A percentile compares a stretch with the other conserved stretches of the same genome.
These are phyloP conservation scores for Lophotriccus pileatus DNA, from an alignment of 2,797 vertebrate species.

Conservation along the genomic window DNA sequence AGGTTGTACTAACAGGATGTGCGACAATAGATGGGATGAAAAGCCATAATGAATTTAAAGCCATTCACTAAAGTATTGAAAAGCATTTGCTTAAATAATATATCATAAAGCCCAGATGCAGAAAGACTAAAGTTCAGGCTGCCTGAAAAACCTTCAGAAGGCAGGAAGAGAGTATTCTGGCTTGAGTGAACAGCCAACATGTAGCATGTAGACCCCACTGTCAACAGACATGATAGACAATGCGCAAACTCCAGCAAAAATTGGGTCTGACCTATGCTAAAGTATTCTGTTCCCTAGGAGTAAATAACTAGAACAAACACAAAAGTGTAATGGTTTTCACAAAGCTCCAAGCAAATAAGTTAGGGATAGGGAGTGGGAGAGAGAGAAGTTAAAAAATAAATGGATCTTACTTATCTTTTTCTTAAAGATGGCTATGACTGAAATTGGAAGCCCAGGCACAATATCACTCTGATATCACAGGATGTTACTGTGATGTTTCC, in stretches of 20 bases:
- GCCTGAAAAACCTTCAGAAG: not conserved
- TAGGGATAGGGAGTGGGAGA: not conserved
- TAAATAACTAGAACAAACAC: not conserved
- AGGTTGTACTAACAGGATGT: not conserved
- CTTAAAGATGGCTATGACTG: not conserved
- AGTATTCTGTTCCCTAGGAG: not conserved
- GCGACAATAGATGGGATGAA: not conserved
- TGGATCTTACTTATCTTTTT: not conserved
- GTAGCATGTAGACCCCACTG: not conserved
- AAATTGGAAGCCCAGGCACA: not conserved
- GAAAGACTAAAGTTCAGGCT: not conserved
- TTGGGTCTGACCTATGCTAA: not conserved
- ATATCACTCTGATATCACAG: not conserved
- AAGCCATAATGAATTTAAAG: not conserved
- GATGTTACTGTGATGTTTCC: not conserved
- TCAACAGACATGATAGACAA: not conserved
- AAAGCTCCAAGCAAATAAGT: not conserved
- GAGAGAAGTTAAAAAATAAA: not conserved
- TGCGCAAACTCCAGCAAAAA: not conserved
- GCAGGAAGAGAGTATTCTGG: not conserved
- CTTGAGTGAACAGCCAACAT: not conserved
- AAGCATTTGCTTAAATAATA: not conserved
- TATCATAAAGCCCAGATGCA: not conserved
- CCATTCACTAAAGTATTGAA: not conserved
- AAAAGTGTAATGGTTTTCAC: not conserved